Percentiles rank a stretch among this genome's conserved stretches.
Evolutionary conservation across 1,140 invertebrate species (phyloP).

Genomic region (Eubasilissa regina): DNA sequence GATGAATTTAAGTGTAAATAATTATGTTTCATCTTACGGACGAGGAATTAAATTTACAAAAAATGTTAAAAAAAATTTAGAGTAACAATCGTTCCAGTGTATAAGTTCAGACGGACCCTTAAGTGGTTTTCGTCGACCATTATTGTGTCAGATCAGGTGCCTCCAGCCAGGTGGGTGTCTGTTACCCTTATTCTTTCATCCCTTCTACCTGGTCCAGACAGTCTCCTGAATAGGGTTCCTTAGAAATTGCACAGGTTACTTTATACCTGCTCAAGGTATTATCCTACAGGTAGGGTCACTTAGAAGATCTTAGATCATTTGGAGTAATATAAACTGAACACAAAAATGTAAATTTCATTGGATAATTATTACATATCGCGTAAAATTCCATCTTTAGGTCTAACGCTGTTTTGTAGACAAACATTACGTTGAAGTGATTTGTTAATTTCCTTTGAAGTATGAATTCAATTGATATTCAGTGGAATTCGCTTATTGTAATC

Average conservation of each 20-base stretch:
- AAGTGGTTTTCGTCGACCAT: neutral
- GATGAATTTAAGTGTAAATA: no score
- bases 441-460: no score
- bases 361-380: no score
- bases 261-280: neutral
- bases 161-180: neutral
- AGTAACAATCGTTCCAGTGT: neutral
- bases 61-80: no score
- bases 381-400: no score
- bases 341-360: no score
- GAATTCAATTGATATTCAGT: no score
- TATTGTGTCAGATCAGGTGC: conserved; percentile 1
- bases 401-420: no score
- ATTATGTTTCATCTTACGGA: no score
- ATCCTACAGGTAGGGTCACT: neutral
- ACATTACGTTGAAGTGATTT: no score
- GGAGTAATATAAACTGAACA: neutral
- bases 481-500: no score
- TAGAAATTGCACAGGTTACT: conserved; percentile 2
- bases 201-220: conserved; percentile 15
- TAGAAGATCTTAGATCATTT: neutral
- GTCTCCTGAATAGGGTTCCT: neutral
- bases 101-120: neutral
- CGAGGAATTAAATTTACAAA: no score
- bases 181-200: neutral